Conservation (phyloP, 2,113 vertebrate species). For the Bostrychus sinensis region DNA sequence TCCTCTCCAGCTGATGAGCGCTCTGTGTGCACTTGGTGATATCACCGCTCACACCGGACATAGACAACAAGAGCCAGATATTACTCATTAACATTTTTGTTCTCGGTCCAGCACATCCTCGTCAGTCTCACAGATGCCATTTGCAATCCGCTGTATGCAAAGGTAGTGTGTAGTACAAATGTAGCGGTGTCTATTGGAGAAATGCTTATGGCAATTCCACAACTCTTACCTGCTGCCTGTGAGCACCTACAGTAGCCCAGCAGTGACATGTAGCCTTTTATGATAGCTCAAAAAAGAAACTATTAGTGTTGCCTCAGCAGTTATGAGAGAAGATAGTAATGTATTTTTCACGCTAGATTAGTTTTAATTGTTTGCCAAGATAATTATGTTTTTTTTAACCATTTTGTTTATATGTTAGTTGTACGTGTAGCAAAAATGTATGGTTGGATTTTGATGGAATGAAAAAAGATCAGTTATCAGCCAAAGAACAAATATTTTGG, state of each 20-base stretch:
- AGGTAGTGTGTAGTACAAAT: neutral
- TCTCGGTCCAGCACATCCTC: constrained; percentile 38
- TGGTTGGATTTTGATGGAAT: too few species aligned
- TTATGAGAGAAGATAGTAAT: too few species aligned
- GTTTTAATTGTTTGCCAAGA: too few species aligned
- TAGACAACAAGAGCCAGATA: constrained; percentile 35
- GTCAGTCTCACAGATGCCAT: constrained; percentile 1
- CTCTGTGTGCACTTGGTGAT: constrained; percentile 44
- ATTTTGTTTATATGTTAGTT: too few species aligned
- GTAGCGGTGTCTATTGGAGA: neutral
- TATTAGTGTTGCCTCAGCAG: too few species aligned
- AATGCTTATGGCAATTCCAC: neutral
- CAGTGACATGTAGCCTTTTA: neutral
- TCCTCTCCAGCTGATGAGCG: constrained; percentile 41
- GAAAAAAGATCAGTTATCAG: too few species aligned
- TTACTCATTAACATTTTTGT: constrained; percentile 63
- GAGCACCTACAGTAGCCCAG: neutral
- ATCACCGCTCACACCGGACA: constrained; percentile 42
- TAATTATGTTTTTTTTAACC: too few species aligned
- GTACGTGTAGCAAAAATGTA: too few species aligned
- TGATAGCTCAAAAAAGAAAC: too few species aligned
- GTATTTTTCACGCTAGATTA: too few species aligned
- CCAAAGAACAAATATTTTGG: too few species aligned
- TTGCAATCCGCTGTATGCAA: constrained; percentile 13
- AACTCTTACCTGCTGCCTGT: neutral